These are phyloP conservation scores for Dicerorhinus sumatrensis DNA, from an alignment of 2,113 vertebrate species.

Conservation along the genomic window DNA sequence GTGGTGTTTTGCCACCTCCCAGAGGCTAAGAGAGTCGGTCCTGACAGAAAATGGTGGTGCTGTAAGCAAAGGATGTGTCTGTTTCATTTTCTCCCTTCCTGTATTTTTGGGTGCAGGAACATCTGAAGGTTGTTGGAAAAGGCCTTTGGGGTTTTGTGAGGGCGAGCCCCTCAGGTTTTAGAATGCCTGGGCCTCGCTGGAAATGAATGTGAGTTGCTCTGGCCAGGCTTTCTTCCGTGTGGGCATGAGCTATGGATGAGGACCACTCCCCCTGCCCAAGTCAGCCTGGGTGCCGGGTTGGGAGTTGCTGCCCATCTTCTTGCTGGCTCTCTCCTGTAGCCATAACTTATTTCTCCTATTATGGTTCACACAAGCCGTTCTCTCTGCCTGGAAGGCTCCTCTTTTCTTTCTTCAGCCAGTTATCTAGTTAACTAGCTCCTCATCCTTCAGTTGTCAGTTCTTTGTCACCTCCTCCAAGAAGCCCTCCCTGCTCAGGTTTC, in stretches of 20 bases:
- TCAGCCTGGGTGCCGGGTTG: neutral
- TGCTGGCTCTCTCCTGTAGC: neutral
- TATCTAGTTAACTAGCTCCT: neutral
- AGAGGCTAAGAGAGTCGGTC: neutral
- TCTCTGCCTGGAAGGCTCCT: neutral
- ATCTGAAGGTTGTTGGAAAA: neutral
- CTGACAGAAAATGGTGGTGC: neutral
- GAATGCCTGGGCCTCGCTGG: neutral
- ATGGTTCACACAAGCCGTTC: neutral
- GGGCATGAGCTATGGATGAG: neutral
- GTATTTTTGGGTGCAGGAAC: neutral
- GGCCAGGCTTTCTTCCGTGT: neutral
- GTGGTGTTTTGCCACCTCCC: neutral
- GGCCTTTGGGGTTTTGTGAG: neutral
- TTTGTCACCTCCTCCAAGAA: neutral
- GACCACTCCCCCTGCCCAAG: accelerated
- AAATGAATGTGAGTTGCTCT: neutral
- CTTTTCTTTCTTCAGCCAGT: neutral
- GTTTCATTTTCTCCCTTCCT: neutral
- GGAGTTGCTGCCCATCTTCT: neutral
- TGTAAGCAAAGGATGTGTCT: neutral
- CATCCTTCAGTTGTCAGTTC: neutral
- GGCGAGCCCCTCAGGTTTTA: neutral
- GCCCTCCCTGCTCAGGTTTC: neutral
- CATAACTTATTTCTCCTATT: too few species aligned